Conservation (phyloP, 2,888 invertebrate species). For the Netelia melanura region DNA sequence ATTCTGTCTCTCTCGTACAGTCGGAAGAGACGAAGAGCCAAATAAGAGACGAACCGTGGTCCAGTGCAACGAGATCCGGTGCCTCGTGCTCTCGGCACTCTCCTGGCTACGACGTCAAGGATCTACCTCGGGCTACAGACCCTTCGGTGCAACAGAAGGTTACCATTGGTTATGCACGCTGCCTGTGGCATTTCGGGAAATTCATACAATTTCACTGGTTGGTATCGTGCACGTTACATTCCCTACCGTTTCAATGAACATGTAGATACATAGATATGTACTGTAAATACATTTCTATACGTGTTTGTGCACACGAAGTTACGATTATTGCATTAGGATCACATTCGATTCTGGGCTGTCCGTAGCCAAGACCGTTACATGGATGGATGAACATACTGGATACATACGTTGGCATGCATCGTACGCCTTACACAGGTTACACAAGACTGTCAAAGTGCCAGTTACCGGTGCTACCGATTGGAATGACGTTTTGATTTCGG, state of each 20-base stretch:
- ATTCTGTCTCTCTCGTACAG: neutral
- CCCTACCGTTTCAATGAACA: constrained; percentile 12
- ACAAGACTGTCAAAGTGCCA: constrained; percentile 44
- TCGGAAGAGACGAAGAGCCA: constrained; percentile 25
- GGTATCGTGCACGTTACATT: constrained; percentile 56
- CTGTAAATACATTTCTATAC: neutral
- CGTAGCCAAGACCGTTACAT: constrained; percentile 18
- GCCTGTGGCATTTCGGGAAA: constrained; percentile 81
- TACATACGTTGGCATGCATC: neutral
- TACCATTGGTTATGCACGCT: constrained; percentile 78
- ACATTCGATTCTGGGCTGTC: constrained; percentile 14
- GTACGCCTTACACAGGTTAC: constrained; percentile 20
- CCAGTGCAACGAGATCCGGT: constrained; percentile 21
- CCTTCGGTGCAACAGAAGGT: constrained; percentile 63
- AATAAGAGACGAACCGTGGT: constrained; percentile 32
- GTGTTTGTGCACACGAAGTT: neutral
- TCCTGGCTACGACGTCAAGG: constrained; percentile 40
- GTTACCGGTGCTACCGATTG: constrained; percentile 23
- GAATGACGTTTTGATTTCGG: constrained; percentile 13
- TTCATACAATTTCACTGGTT: constrained; percentile 68
- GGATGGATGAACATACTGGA: neutral
- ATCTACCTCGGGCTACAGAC: constrained; percentile 55
- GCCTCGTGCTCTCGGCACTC: constrained; percentile 28
- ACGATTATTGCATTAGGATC: constrained; percentile 2
- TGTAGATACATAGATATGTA: neutral